A percentile compares a stretch with the other conserved stretches of the same genome.
phyloP scores from a whole-genome alignment of 2,888 invertebrate species.

The Plagodis pulveraria region DNA sequence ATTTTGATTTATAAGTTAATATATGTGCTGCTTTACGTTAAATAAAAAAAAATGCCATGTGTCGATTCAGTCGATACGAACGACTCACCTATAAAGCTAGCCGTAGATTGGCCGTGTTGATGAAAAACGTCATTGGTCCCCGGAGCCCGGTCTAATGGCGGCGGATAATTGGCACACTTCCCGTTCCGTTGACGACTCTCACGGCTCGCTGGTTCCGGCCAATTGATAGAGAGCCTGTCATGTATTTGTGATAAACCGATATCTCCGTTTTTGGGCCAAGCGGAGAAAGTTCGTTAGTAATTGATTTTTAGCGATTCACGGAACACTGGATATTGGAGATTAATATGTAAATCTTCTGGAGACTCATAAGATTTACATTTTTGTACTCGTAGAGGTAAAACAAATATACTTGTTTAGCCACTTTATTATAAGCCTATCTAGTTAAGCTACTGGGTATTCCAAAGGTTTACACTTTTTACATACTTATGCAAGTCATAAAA shows the following conservation, averaged over 20 bases:
- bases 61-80: neutral
- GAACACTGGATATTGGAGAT: conserved; percentile 4
- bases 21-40: no score
- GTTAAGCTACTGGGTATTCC: no score
- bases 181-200: conserved; percentile 51
- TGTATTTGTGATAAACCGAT: conserved; percentile 36
- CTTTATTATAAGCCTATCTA: no score
- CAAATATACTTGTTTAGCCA: no score
- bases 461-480: no score
- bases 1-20: no score
- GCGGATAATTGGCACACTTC: conserved; percentile 61
- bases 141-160: conserved; percentile 47
- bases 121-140: conserved; percentile 46
- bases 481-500: no score
- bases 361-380: no score
- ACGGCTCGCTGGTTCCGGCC: conserved; percentile 46
- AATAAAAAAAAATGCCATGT: no score
- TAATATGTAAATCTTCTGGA: no score
- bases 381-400: no score
- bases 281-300: conserved; percentile 15
- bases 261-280: conserved; percentile 21
- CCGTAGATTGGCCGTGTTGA: conserved; percentile 36
- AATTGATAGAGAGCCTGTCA: conserved; percentile 49
- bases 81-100: conserved; percentile 16
- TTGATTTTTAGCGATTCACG: conserved; percentile 19